Conservation (phyloP, 2,797 vertebrate genomes). For the Prunella strophiata region DNA sequence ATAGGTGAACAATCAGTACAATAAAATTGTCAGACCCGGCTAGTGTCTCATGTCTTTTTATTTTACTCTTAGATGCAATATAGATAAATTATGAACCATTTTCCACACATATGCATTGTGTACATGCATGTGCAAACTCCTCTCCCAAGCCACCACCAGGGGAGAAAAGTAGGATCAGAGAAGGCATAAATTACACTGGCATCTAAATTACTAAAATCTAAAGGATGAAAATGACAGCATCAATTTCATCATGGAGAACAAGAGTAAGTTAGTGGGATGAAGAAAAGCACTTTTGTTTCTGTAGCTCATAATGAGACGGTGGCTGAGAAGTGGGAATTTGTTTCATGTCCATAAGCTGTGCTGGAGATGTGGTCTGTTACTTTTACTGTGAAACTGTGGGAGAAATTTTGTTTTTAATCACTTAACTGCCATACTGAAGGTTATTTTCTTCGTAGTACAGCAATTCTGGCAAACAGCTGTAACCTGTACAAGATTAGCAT, state of each 20-base stretch:
- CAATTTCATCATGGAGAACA: not conserved
- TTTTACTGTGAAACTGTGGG: not conserved
- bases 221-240: not conserved
- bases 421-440: not conserved
- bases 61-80: not conserved
- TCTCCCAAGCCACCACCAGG: not conserved
- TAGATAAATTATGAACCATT: not conserved
- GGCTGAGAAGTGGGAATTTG: not conserved
- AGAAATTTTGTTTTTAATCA: not conserved
- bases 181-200: not conserved
- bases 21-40: not conserved
- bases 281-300: not conserved
- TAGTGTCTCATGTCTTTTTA: not conserved
- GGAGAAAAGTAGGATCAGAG: not conserved
- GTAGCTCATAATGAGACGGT: not conserved
- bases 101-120: fast-evolving
- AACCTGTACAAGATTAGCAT: not conserved
- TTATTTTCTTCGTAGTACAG: not conserved
- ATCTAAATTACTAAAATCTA: not conserved
- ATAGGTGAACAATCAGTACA: fast-evolving
- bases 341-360: not conserved
- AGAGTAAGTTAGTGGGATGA: not conserved
- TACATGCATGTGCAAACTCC: not conserved
- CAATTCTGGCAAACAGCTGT: not conserved
- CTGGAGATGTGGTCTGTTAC: not conserved